Conservation (phyloP, 2,113 vertebrate genomes). For the Willisornis vidua region DNA sequence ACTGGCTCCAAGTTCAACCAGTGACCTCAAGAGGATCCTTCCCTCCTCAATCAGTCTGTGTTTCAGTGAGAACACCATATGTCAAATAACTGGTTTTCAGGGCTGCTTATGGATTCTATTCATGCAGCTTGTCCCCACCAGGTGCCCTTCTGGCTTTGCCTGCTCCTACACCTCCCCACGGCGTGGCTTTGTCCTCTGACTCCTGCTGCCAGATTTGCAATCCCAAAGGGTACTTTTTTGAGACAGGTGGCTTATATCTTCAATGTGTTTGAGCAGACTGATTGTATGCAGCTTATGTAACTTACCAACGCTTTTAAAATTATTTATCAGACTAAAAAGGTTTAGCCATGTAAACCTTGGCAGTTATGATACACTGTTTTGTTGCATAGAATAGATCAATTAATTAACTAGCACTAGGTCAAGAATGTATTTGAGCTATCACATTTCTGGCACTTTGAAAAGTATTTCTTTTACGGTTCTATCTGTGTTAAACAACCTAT, state of each 20-base stretch:
- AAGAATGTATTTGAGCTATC: neutral
- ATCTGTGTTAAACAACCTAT: neutral
- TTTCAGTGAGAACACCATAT: neutral
- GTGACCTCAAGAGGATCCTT: neutral
- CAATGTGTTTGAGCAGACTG: neutral
- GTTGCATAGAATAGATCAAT: neutral
- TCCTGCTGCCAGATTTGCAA: neutral
- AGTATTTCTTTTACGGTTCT: neutral
- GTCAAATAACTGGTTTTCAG: neutral
- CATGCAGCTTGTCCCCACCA: neutral
- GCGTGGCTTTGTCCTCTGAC: neutral
- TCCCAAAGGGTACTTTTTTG: neutral
- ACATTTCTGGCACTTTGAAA: neutral
- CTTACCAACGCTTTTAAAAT: neutral
- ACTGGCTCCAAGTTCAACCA: neutral
- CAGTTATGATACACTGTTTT: neutral
- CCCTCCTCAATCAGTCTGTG: neutral
- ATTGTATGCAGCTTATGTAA: neutral
- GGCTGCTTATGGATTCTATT: neutral
- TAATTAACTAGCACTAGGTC: neutral
- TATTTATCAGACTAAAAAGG: neutral
- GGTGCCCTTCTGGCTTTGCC: neutral
- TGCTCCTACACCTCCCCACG: neutral
- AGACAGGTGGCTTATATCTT: neutral
- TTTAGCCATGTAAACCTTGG: neutral